Evolutionary conservation across 2,888 invertebrate species (phyloP), one percentile per base, ranked within the genome.

Genomic region (Hedychridium roseum): DNA sequence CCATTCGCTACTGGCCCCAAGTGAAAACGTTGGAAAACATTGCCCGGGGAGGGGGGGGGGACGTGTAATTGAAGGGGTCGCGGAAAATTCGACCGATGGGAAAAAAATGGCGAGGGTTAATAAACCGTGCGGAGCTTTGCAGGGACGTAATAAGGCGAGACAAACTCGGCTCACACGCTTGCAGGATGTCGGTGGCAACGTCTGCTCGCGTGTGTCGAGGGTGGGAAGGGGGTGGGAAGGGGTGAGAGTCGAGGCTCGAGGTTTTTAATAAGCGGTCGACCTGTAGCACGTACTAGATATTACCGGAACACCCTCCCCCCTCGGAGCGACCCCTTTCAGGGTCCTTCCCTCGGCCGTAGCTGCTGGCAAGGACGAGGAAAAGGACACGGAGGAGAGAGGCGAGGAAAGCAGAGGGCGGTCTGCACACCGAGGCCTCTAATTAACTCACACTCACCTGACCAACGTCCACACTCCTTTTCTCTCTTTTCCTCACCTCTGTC

Each of bases 201-300:
- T n/a, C n/a, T n/a, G n/a, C n/a, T n/a, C n/a, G n/a, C n/a, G n/a
- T 39, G 46, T 42, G 47, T 45, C 50, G 52, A 54, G 50, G 57
- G 57, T 55, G 54, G 52, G 48, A 45, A 59, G 57, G 53, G 54
- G 60, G 60, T 54, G 56, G 34, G 47, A 45, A 48, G 37, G 46
- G 42, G 42, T 45, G 48, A 45, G 53, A 50, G 54, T 50, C 61
- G 54, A 54, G 64, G 65, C 71, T 69, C 65, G 70, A 72, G 70
- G 71, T 74, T 76, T 76, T 75, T 76, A 76, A 75, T 76, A 76
- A 76, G 75, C 73, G 70, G 65, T 65, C 63, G 71, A 71, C 64
- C 66, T 67, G 68, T 68, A 68, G 68, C 70, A 73, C 70, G 70
- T 72, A 70, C 63, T 65, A 60, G 71, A 72, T 73, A 74, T 75